Percentiles rank a stretch among this genome's conserved stretches.
Conservation (phyloP, 2,888 invertebrate genomes). For the Heliothis peltigera region DNA sequence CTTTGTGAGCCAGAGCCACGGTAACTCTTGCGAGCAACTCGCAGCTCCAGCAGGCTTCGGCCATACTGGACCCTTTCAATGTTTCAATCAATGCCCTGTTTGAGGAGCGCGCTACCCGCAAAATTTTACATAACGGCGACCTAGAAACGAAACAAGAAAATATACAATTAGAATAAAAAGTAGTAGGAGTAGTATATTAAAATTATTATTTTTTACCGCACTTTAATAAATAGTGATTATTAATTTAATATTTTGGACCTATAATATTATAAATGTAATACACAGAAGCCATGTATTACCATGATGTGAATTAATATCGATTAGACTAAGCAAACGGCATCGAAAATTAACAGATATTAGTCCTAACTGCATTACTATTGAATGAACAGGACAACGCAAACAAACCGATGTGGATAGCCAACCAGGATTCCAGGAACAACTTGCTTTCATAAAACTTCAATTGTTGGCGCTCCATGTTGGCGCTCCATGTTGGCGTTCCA, state of each 20-base stretch:
- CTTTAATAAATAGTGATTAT: slow-evolving; percentile 6
- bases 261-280: not conserved
- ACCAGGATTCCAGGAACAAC: slow-evolving; percentile 11
- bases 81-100: no score
- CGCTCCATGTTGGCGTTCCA: no score
- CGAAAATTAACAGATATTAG: slow-evolving; percentile 32
- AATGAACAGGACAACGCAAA: slow-evolving; percentile 33
- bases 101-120: no score
- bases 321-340: slow-evolving; percentile 17
- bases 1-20: no score
- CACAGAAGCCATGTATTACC: slow-evolving; percentile 7
- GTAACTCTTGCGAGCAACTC: no score
- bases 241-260: no score
- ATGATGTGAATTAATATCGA: slow-evolving; percentile 35
- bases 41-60: no score
- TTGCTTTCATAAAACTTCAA: slow-evolving; percentile 16
- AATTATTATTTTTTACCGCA: slow-evolving; percentile 14
- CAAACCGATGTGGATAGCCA: slow-evolving; percentile 3
- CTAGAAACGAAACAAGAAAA: no score
- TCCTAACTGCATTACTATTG: slow-evolving; percentile 41
- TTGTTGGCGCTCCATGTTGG: not conserved
- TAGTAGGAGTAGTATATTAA: no score
- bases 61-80: no score
- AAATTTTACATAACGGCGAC: no score
- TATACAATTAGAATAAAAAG: no score